Conservation (phyloP, 2,113 vertebrate species). For the Pterocles burchelli region DNA sequence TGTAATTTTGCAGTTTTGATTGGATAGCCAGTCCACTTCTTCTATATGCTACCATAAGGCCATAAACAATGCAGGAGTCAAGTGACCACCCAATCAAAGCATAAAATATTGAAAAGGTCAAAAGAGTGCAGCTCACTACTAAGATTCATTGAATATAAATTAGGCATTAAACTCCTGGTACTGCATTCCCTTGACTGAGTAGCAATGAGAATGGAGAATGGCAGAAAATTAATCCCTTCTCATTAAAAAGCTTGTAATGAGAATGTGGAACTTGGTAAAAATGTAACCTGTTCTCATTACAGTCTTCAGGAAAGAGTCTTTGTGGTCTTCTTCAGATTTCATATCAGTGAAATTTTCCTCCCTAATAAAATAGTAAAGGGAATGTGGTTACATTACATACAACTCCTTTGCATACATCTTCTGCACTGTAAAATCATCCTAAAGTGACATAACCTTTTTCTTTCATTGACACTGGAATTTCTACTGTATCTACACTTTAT, state of each 20-base stretch:
- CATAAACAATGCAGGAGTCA: slow-evolving; percentile 52
- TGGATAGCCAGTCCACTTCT: not conserved
- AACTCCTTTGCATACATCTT: not conserved
- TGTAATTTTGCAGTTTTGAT: not conserved
- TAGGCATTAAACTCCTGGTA: slow-evolving; percentile 61
- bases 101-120: slow-evolving; percentile 68
- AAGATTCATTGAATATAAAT: slow-evolving; percentile 69
- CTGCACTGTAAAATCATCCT: not conserved
- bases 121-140: slow-evolving; percentile 28
- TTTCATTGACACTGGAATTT: not conserved
- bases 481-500: not conserved
- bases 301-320: slow-evolving; percentile 19
- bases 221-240: slow-evolving; percentile 69
- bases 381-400: not conserved
- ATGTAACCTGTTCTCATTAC: slow-evolving; percentile 43
- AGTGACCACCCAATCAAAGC: slow-evolving; percentile 53
- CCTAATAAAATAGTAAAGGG: not conserved
- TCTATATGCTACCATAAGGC: not conserved
- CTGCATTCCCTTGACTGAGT: slow-evolving; percentile 48
- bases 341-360: not conserved
- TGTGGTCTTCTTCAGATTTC: slow-evolving; percentile 24
- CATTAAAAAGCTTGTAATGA: slow-evolving; percentile 67
- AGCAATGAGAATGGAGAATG: slow-evolving; percentile 67
- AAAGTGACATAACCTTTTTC: not conserved
- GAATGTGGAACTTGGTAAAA: slow-evolving; percentile 35